phyloP scores from a whole-genome alignment of 92 coral and sea anemone genomes.

The Palythoa grandiflora region DNA sequence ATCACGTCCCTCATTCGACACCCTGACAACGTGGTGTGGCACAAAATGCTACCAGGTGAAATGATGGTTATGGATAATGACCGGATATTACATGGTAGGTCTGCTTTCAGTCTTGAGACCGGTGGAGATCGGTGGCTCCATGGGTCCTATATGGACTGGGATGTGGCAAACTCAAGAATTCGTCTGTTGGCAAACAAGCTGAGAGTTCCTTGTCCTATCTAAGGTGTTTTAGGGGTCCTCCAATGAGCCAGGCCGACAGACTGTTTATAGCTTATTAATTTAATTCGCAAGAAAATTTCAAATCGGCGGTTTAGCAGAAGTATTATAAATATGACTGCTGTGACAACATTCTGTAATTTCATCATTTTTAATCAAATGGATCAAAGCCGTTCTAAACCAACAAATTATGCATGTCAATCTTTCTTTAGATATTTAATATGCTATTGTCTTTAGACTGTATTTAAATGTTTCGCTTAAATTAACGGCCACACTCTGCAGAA shows the following conservation, averaged over 20 bases:
- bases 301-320: too few relatives aligned
- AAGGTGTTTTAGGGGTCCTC: neutral
- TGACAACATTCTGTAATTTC: too few relatives aligned
- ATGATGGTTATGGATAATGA: constrained; percentile 81
- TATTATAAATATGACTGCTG: too few relatives aligned
- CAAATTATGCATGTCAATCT: too few relatives aligned
- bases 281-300: too few relatives aligned
- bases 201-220: constrained; percentile 57
- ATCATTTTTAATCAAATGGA: too few relatives aligned
- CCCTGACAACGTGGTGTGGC: constrained; percentile 69
- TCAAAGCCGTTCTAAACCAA: too few relatives aligned
- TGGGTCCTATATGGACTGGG: constrained; percentile 93
- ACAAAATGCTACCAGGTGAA: constrained; percentile 84
- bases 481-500: too few relatives aligned
- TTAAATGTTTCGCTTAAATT: too few relatives aligned
- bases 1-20: constrained; percentile 74
- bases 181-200: constrained; percentile 69
- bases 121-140: constrained; percentile 70
- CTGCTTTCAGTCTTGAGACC: constrained; percentile 61
- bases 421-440: too few relatives aligned
- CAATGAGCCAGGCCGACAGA: neutral
- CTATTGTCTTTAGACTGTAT: too few relatives aligned
- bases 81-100: constrained; percentile 88
- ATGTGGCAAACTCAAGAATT: constrained; percentile 79
- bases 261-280: neutral